Evolutionary conservation across 1,140 invertebrate species (phyloP).

Genomic region (Ephestia elutella): DNA sequence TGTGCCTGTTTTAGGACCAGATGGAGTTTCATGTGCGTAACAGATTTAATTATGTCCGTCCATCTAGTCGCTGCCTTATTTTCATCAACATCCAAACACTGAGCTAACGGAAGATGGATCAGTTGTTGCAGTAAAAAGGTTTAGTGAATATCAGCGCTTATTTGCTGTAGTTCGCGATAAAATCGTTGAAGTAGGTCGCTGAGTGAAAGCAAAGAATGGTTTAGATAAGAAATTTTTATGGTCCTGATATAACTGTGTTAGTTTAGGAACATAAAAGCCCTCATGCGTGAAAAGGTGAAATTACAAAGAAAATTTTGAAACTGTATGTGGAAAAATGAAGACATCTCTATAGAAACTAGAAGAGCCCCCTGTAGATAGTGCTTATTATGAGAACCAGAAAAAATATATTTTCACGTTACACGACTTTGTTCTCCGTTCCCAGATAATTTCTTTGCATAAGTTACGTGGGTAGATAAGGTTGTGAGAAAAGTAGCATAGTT

Average conservation of each 20-base stretch:
- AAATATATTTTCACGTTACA: neutral
- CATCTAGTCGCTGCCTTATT: too few relatives aligned
- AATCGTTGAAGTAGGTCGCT: neutral
- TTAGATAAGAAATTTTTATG: neutral
- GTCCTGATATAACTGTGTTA: neutral
- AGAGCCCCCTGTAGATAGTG: too few relatives aligned
- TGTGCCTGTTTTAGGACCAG: too few relatives aligned
- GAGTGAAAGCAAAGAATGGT: neutral
- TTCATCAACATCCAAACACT: neutral
- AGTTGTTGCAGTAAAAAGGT: neutral
- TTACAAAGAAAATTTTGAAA: too few relatives aligned
- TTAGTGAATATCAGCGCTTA: neutral
- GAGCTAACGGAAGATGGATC: neutral
- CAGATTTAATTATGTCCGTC: too few relatives aligned
- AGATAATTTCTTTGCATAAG: neutral
- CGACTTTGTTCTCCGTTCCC: neutral
- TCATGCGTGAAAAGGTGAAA: neutral
- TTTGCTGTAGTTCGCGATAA: neutral
- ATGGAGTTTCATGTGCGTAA: too few relatives aligned
- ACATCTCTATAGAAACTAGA: too few relatives aligned
- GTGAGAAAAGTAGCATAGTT: neutral
- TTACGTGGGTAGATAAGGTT: neutral
- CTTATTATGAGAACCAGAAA: too few relatives aligned
- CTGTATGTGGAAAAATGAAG: too few relatives aligned
- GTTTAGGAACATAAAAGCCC: neutral